Conservation (phyloP, 2,113 vertebrate genomes). For the Okapia johnstoni region DNA sequence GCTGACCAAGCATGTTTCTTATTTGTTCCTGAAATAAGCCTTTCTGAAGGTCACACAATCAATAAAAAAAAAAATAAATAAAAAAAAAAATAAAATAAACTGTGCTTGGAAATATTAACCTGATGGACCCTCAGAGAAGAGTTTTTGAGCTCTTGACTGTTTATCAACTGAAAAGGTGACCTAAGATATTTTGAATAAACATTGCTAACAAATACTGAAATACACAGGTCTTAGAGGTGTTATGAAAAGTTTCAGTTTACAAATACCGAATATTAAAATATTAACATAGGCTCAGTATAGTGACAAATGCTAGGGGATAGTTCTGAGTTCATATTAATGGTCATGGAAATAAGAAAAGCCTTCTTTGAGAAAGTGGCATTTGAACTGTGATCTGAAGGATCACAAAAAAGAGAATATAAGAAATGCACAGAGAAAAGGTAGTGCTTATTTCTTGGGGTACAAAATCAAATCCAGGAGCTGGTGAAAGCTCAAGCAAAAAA, state of each 20-base stretch:
- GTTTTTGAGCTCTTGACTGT: background rate
- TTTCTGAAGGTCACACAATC: slow-evolving; percentile 25
- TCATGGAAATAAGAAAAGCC: background rate
- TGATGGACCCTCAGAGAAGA: background rate
- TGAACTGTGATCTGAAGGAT: background rate
- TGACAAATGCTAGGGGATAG: background rate
- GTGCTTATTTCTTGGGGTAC: background rate
- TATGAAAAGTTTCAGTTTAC: background rate
- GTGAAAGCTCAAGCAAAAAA: background rate
- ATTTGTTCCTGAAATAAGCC: slow-evolving; percentile 34
- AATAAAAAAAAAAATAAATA: background rate
- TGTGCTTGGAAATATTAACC: background rate
- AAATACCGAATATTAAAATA: background rate
- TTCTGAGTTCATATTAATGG: background rate
- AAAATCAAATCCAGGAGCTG: background rate
- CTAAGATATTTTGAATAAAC: background rate
- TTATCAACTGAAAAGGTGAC: slow-evolving; percentile 4
- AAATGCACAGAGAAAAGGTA: background rate
- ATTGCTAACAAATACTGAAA: background rate
- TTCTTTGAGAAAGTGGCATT: background rate
- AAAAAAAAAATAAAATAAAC: no score
- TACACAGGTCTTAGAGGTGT: background rate
- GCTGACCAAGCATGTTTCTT: background rate
- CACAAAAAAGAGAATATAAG: background rate
- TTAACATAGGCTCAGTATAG: background rate